phyloP scores from a whole-genome alignment of 2,113 vertebrate genomes.

The Philantomba maxwellii region DNA sequence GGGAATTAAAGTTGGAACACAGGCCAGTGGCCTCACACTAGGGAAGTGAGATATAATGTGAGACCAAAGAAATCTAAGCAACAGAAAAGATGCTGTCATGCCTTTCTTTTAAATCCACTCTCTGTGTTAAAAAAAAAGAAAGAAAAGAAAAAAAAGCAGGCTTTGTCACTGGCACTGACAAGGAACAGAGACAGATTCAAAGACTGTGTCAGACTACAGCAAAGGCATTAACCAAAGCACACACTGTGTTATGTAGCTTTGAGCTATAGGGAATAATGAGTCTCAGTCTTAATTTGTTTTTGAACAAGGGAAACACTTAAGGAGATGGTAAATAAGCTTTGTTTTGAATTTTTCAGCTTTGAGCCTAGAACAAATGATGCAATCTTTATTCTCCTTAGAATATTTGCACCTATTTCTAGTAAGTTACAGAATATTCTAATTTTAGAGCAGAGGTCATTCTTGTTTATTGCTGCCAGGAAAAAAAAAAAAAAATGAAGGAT shows the following conservation, averaged over 20 bases:
- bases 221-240: slow-evolving; percentile 52
- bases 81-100: slow-evolving; percentile 12
- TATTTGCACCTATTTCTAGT: slow-evolving; percentile 31
- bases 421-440: slow-evolving; percentile 55
- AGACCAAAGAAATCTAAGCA: slow-evolving; percentile 37
- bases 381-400: slow-evolving; percentile 19
- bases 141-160: slow-evolving; percentile 40
- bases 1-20: slow-evolving; percentile 57
- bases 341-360: slow-evolving; percentile 31
- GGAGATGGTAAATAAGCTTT: slow-evolving; percentile 11
- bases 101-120: slow-evolving; percentile 19
- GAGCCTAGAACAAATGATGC: background rate
- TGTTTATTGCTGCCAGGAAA: slow-evolving; percentile 36
- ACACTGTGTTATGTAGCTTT: slow-evolving; percentile 7
- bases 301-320: slow-evolving; percentile 21
- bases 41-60: background rate
- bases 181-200: background rate
- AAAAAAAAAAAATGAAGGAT: background rate
- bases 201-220: background rate
- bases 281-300: background rate
- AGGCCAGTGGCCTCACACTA: slow-evolving; percentile 41
- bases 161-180: slow-evolving; percentile 32
- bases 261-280: slow-evolving; percentile 9
- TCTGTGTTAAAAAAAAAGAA: background rate
- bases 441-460: slow-evolving; percentile 36